Percentiles rank a stretch among this genome's conserved stretches.
Evolutionary conservation across 2,113 vertebrate species (phyloP).

Genomic region (Erpornis zantholeuca): DNA sequence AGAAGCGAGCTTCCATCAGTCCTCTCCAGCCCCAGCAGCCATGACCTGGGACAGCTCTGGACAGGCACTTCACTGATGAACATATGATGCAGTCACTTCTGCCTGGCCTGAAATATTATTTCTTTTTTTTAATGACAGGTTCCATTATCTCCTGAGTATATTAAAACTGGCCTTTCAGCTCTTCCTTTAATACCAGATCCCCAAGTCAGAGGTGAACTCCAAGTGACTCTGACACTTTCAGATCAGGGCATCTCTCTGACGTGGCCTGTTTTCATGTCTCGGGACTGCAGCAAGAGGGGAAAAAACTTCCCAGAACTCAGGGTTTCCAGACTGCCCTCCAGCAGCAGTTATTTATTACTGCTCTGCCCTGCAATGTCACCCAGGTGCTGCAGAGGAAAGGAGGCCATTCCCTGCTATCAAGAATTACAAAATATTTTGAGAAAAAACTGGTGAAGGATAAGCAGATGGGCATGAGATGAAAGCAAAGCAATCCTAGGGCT

Average conservation of each 20-base stretch:
- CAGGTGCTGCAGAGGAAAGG: background rate
- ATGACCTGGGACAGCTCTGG: background rate
- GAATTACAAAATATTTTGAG: background rate
- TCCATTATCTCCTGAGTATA: background rate
- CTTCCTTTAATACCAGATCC: background rate
- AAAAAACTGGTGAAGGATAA: background rate
- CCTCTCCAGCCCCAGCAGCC: background rate
- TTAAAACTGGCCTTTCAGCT: background rate
- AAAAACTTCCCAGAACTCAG: background rate
- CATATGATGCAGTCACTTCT: background rate
- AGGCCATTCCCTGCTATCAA: background rate
- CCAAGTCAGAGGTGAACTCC: background rate
- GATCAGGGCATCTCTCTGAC: background rate
- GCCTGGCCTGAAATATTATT: background rate
- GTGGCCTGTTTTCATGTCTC: background rate
- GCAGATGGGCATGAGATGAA: constrained; percentile 7
- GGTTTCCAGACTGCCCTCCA: background rate
- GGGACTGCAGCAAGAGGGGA: background rate
- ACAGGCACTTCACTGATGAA: background rate
- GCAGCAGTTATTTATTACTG: constrained; percentile 1
- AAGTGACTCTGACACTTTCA: background rate
- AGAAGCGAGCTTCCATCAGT: background rate
- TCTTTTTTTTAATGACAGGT: background rate
- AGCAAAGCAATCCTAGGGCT: background rate
- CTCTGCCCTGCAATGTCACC: background rate